phyloP scores from a whole-genome alignment of 2,113 vertebrate genomes.

The Oncorhynchus tshawytscha region DNA sequence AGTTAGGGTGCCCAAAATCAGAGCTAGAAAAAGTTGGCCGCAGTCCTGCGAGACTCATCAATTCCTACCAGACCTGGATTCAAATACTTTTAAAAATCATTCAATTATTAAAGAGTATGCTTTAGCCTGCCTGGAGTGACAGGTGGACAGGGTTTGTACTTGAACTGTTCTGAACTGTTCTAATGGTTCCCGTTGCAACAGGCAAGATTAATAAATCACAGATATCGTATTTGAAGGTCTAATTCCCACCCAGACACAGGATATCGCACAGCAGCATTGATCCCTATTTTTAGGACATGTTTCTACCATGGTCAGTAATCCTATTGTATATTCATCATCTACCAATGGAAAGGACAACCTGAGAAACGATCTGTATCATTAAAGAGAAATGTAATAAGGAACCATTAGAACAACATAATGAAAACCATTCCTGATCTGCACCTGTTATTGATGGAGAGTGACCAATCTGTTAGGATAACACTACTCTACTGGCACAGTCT shows the following conservation, averaged over 20 bases:
- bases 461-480: background rate
- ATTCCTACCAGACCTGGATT: background rate
- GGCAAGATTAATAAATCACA: too few species aligned
- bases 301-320: background rate
- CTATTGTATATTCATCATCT: slow-evolving; percentile 8
- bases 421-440: background rate
- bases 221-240: too few species aligned
- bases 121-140: too few species aligned
- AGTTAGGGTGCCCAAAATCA: background rate
- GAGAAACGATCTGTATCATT: slow-evolving; percentile 5
- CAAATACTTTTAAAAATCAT: too few species aligned
- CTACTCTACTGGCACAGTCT: background rate
- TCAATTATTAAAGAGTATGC: too few species aligned
- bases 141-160: too few species aligned
- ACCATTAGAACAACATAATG: background rate
- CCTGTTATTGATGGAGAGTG: background rate
- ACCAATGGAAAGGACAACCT: background rate
- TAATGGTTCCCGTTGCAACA: too few species aligned
- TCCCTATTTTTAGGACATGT: background rate
- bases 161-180: too few species aligned
- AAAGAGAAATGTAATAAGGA: background rate
- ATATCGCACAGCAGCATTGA: background rate
- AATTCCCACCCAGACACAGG: background rate
- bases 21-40: background rate
- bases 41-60: background rate